Percentiles rank a stretch among this genome's conserved stretches.
These are phyloP conservation scores for Suricata suricatta DNA, from an alignment of 2,113 vertebrate genomes.

Conservation along the genomic window DNA sequence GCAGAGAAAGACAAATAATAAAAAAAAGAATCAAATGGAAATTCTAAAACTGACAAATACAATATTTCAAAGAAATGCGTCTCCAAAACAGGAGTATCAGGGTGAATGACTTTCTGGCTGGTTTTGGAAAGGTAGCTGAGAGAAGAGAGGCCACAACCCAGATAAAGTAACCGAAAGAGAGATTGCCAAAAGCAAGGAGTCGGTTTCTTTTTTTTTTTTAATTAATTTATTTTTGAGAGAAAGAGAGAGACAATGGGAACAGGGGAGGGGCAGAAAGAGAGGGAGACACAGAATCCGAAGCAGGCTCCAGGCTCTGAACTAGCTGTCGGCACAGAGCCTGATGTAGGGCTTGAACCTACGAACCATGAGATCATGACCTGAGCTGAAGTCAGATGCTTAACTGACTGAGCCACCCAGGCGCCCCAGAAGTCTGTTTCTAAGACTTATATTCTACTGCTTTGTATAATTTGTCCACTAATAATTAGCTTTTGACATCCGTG, in stretches of 20 bases:
- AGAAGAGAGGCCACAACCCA: background rate
- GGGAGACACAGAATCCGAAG: too few species aligned
- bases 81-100: background rate
- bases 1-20: background rate
- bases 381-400: too few species aligned
- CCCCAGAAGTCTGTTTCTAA: background rate
- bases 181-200: background rate
- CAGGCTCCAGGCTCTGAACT: too few species aligned
- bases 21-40: background rate
- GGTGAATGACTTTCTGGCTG: background rate
- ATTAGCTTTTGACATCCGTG: constrained; percentile 54
- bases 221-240: too few species aligned
- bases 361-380: too few species aligned
- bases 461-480: constrained; percentile 34
- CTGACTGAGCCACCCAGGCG: too few species aligned
- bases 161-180: background rate
- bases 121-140: background rate
- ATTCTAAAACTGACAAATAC: background rate
- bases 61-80: background rate
- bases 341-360: too few species aligned
- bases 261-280: too few species aligned
- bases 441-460: background rate
- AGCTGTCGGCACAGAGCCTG: too few species aligned
- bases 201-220: background rate
- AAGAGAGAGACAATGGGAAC: too few species aligned